phyloP scores from a whole-genome alignment of 2,113 vertebrate genomes.

The Tragulus kanchil region DNA sequence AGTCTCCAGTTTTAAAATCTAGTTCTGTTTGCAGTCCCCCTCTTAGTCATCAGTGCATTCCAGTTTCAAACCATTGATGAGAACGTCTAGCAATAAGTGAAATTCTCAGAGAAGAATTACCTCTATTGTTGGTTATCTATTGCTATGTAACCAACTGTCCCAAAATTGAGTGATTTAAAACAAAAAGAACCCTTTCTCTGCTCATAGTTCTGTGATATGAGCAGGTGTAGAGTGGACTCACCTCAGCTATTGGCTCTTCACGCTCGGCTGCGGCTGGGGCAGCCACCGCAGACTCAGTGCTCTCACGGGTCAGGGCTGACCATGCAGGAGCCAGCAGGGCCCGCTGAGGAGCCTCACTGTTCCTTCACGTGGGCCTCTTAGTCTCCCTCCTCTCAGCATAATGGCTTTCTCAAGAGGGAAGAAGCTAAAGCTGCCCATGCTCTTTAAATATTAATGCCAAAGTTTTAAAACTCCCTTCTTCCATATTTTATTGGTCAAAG shows the following conservation, averaged over 20 bases:
- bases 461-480: background rate
- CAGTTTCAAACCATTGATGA: background rate
- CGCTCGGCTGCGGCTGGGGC: background rate
- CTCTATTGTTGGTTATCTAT: background rate
- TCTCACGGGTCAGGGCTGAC: background rate
- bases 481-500: background rate
- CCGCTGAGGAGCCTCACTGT: background rate
- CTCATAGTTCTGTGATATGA: background rate
- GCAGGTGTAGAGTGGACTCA: background rate
- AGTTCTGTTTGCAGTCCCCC: background rate
- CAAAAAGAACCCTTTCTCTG: background rate
- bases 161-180: background rate
- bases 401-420: background rate
- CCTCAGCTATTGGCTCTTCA: background rate
- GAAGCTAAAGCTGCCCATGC: background rate
- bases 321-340: too few species aligned
- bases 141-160: background rate
- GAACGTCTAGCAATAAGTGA: background rate
- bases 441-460: background rate
- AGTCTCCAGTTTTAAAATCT: background rate
- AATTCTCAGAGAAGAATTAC: background rate
- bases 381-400: background rate
- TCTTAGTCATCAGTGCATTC: background rate
- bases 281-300: background rate
- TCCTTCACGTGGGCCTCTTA: background rate